A percentile compares a stretch with the other conserved stretches of the same genome.
Evolutionary conservation across 2,113 vertebrate species (phyloP).

Genomic region (Caloenas nicobarica): DNA sequence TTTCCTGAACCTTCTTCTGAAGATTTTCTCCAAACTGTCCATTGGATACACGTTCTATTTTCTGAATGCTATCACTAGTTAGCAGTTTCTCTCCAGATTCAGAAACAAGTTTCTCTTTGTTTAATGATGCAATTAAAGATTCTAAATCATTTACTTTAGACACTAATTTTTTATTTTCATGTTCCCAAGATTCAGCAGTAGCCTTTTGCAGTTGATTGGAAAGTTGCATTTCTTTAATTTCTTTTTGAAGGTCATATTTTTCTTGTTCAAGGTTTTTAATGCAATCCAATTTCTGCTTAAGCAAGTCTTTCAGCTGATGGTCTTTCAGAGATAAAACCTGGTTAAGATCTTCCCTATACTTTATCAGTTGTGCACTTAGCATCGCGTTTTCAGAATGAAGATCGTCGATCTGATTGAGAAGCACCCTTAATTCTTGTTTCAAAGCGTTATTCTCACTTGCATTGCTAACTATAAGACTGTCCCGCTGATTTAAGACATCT

Average conservation of each 20-base stretch:
- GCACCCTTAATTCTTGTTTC: conserved; percentile 78
- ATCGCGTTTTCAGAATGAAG: conserved; percentile 90
- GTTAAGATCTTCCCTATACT: conserved; percentile 88
- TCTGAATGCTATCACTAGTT: conserved; percentile 24
- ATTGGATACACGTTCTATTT: neutral
- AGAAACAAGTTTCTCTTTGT: conserved; percentile 66
- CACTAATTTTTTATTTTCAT: conserved; percentile 71
- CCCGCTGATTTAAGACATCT: conserved; percentile 60
- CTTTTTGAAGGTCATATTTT: conserved; percentile 72
- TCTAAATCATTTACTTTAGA: conserved; percentile 73
- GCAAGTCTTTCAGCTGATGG: conserved; percentile 85
- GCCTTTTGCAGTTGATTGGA: conserved; percentile 68
- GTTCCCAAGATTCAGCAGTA: conserved; percentile 36
- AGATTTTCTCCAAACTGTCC: conserved; percentile 18
- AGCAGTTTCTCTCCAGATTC: conserved; percentile 62
- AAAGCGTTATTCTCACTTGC: conserved; percentile 70
- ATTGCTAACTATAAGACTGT: conserved; percentile 63
- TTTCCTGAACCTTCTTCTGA: conserved; percentile 41
- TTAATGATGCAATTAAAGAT: conserved; percentile 62
- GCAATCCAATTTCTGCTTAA: conserved; percentile 84
- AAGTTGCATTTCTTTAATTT: conserved; percentile 64
- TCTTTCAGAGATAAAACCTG: conserved; percentile 89
- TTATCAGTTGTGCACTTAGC: conserved; percentile 86
- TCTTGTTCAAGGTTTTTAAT: conserved; percentile 84
- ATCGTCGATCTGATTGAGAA: conserved; percentile 85